A percentile compares a stretch with the other conserved stretches of the same genome.
Conservation (phyloP, 2,888 invertebrate genomes). For the Thymelicus sylvestris region DNA sequence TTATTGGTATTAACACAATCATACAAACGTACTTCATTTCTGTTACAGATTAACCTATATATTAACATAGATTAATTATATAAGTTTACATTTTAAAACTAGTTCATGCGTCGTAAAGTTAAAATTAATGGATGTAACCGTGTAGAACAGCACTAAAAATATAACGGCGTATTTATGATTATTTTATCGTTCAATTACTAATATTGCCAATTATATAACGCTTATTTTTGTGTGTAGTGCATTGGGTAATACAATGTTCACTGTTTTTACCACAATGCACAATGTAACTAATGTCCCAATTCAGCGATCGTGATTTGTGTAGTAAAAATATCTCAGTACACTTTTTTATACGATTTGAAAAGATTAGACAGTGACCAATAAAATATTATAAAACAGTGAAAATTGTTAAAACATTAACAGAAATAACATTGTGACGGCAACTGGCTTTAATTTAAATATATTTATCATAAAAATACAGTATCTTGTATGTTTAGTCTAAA, state of each 20-base stretch:
- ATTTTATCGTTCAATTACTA: slow-evolving; percentile 18
- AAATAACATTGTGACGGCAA: not conserved
- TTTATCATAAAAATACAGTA: not conserved
- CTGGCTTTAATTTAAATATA: not conserved
- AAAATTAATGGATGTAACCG: slow-evolving; percentile 11
- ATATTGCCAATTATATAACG: slow-evolving; percentile 17
- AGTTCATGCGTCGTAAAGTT: slow-evolving; percentile 26
- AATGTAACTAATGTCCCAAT: too few relatives aligned
- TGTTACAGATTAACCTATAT: slow-evolving; percentile 17
- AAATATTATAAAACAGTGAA: not conserved
- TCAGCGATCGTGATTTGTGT: too few relatives aligned
- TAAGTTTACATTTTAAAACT: slow-evolving; percentile 19
- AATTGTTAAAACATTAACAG: not conserved
- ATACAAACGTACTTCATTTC: slow-evolving; percentile 2
- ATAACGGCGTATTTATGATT: slow-evolving; percentile 22
- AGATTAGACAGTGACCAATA: too few relatives aligned
- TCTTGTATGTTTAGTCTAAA: too few relatives aligned
- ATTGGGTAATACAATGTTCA: slow-evolving; percentile 5
- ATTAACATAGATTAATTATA: slow-evolving; percentile 20
- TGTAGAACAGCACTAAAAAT: slow-evolving; percentile 21
- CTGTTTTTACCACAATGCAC: not conserved
- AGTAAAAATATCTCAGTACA: too few relatives aligned
- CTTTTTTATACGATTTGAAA: too few relatives aligned
- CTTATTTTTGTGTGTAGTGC: slow-evolving; percentile 21
- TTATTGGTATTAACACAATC: slow-evolving; percentile 9